Conservation (phyloP, 64 coral and sea anemone genomes). For the Dendronephthya gigantea region DNA sequence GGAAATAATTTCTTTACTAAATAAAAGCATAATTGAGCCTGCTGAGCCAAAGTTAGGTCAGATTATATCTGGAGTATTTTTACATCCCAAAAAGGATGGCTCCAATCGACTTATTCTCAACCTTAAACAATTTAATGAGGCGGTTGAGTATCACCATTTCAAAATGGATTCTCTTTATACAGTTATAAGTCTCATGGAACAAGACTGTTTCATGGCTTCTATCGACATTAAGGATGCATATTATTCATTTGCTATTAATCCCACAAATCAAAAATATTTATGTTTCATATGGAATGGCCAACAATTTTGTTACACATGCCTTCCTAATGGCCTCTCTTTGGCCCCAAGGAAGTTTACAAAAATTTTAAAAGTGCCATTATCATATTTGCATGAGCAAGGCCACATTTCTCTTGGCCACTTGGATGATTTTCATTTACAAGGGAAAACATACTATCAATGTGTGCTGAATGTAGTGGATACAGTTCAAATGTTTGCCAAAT, state of each 20-base stretch:
- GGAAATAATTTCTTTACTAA: constrained; percentile 13
- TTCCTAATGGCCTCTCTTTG: constrained; percentile 37
- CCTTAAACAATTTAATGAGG: constrained; percentile 36
- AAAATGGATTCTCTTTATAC: constrained; percentile 40
- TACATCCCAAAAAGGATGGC: constrained; percentile 41
- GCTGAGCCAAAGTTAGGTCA: neutral
- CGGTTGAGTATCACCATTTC: constrained; percentile 30
- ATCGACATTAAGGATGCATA: constrained; percentile 40
- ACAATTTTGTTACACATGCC: constrained; percentile 13
- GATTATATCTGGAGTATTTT: constrained; percentile 42
- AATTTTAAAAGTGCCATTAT: constrained; percentile 17
- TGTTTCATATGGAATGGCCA: constrained; percentile 1
- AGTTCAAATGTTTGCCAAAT: no score
- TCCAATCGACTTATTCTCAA: constrained; percentile 31
- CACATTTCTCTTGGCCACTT: constrained; percentile 31
- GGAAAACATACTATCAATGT: no score
- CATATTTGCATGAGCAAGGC: constrained; percentile 18
- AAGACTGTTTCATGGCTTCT: constrained; percentile 34
- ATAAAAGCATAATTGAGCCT: constrained; percentile 25
- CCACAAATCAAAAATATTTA: constrained; percentile 22
- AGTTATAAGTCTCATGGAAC: constrained; percentile 16
- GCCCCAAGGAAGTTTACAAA: constrained; percentile 39
- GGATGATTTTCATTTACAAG: neutral
- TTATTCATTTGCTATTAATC: constrained; percentile 18
- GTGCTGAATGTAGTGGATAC: no score